A percentile compares a stretch with the other conserved stretches of the same genome.
phyloP scores from a whole-genome alignment of 1,140 invertebrate genomes.

The Triops cancriformis region DNA sequence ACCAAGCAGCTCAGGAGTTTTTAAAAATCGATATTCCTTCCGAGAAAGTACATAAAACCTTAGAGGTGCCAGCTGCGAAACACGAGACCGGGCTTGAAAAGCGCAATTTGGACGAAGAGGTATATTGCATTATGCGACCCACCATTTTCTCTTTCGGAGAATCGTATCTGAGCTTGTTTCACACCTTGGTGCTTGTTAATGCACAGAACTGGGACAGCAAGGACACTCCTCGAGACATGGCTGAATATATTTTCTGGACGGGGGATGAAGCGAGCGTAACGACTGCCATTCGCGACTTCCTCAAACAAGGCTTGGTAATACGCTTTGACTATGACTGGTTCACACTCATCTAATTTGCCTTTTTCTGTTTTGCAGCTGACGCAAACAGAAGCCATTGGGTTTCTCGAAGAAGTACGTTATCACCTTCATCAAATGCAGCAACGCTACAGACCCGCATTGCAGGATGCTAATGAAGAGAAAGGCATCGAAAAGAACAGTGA shows the following conservation, averaged over 20 bases:
- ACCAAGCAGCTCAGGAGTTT: not conserved
- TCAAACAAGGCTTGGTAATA: slow-evolving; percentile 59
- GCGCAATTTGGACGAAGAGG: not conserved
- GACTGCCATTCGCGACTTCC: slow-evolving; percentile 58
- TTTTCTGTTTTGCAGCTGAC: slow-evolving; percentile 46
- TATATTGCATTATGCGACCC: not conserved
- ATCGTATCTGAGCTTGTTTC: not conserved
- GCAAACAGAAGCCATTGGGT: slow-evolving; percentile 58
- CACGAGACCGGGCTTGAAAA: not conserved
- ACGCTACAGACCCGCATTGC: slow-evolving; percentile 47
- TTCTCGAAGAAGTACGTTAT: slow-evolving; percentile 60
- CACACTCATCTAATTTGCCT: not conserved
- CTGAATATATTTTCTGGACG: slow-evolving; percentile 67
- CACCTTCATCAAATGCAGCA: slow-evolving; percentile 56
- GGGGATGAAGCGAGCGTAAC: slow-evolving; percentile 65
- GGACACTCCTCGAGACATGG: slow-evolving; percentile 37
- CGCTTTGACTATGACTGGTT: slow-evolving; percentile 19
- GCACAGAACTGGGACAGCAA: not conserved
- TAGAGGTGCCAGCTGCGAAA: not conserved
- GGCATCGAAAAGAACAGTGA: slow-evolving; percentile 13
- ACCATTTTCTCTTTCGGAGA: not conserved
- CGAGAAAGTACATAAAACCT: not conserved
- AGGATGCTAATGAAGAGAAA: not conserved
- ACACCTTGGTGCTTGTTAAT: not conserved
- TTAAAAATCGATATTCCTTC: not conserved